Percentiles rank a stretch among this genome's conserved stretches.
These are phyloP conservation scores for Nudaria mundana DNA, from an alignment of 2,888 invertebrate species.

Conservation along the genomic window DNA sequence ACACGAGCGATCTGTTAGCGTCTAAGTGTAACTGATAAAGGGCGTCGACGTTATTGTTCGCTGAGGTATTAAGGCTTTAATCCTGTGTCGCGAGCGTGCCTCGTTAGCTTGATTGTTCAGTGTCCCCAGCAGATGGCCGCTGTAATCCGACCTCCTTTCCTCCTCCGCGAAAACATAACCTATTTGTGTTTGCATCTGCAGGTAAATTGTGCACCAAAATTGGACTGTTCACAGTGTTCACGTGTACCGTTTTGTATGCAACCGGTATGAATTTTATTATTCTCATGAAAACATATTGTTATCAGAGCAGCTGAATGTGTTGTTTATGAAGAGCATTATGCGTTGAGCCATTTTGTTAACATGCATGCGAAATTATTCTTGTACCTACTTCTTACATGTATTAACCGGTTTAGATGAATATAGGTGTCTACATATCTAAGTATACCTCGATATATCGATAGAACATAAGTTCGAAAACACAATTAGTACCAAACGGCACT, in stretches of 20 bases:
- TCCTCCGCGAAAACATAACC: constrained; percentile 49
- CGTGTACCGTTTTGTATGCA: constrained; percentile 65
- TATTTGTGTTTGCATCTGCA: constrained; percentile 80
- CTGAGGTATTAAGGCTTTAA: constrained; percentile 74
- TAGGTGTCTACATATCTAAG: not conserved
- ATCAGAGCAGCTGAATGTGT: constrained; percentile 52
- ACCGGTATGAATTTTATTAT: constrained; percentile 68
- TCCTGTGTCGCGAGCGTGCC: constrained; percentile 71
- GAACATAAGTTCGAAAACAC: no score
- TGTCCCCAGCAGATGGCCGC: constrained; percentile 73
- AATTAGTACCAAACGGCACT: no score
- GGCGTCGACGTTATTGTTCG: constrained; percentile 71
- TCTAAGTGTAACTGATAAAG: constrained; percentile 70
- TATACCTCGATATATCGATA: not conserved
- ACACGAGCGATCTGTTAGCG: constrained; percentile 74
- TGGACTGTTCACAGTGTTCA: constrained; percentile 67
- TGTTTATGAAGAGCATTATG: constrained; percentile 26
- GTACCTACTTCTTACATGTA: constrained; percentile 9
- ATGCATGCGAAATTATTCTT: constrained; percentile 22
- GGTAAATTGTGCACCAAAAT: constrained; percentile 77
- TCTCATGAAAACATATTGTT: constrained; percentile 74
- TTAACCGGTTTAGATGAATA: not conserved
- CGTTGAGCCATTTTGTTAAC: constrained; percentile 27
- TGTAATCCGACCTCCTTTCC: constrained; percentile 66
- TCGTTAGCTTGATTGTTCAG: constrained; percentile 78